These are phyloP conservation scores for Microplitis manilae DNA, from an alignment of 2,888 invertebrate genomes.

Conservation along the genomic window DNA sequence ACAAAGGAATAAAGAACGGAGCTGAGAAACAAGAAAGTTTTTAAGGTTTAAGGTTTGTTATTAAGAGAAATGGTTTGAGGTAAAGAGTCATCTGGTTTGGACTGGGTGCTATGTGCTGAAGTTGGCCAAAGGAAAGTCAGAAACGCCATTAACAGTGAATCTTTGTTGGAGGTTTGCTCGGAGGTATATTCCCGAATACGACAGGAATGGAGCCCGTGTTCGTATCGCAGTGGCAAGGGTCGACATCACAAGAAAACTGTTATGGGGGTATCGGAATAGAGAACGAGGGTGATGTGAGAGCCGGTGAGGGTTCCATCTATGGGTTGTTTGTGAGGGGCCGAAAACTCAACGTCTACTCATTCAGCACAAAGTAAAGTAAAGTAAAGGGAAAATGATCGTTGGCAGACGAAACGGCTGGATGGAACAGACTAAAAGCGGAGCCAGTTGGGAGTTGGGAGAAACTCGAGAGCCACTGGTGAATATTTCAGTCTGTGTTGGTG, in stretches of 20 bases:
- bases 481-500: background rate
- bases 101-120: background rate
- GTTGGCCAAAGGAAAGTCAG: background rate
- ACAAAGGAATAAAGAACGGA: background rate
- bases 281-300: background rate
- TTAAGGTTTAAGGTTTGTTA: background rate
- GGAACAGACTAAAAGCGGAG: no score
- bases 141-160: constrained; percentile 1
- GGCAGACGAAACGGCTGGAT: no score
- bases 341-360: background rate
- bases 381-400: no score
- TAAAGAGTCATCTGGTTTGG: background rate
- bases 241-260: background rate
- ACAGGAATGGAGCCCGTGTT: background rate
- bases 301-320: no score
- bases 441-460: background rate
- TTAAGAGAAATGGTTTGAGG: background rate
- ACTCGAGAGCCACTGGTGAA: background rate
- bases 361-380: background rate
- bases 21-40: background rate
- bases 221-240: background rate
- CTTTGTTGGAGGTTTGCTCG: background rate
- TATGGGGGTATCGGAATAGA: background rate
- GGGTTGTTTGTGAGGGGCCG: constrained; percentile 1
- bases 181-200: background rate